phyloP scores from a whole-genome alignment of 2,113 vertebrate genomes.

The Chiloscyllium plagiosum region DNA sequence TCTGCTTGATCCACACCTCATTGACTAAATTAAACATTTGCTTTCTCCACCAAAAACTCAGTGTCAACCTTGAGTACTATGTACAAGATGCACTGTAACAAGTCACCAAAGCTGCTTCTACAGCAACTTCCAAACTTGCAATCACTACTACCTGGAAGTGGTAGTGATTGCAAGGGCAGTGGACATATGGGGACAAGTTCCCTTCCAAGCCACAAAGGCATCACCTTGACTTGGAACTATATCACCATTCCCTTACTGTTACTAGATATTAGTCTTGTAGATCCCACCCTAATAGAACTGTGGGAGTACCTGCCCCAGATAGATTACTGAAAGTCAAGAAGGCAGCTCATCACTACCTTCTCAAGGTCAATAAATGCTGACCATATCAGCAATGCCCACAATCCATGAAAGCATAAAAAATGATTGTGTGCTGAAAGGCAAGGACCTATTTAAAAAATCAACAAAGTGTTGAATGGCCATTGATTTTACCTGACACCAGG shows the following conservation, averaged over 20 bases:
- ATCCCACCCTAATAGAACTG: background rate
- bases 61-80: background rate
- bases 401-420: background rate
- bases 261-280: background rate
- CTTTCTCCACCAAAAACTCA: background rate
- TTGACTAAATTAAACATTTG: background rate
- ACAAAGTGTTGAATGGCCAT: background rate
- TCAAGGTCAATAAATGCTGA: background rate
- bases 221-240: background rate
- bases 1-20: background rate
- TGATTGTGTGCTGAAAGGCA: background rate
- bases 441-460: background rate
- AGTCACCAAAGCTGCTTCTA: background rate
- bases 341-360: background rate
- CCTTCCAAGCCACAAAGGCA: background rate
- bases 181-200: background rate
- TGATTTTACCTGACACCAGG: background rate
- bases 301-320: too few species aligned
- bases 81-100: background rate
- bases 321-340: background rate
- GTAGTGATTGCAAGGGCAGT: background rate
- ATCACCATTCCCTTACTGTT: background rate
- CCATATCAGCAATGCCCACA: background rate
- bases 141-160: background rate
- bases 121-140: background rate